Evolutionary conservation across 2,888 invertebrate species (phyloP).

Genomic region (Cryptosula pallasiana): DNA sequence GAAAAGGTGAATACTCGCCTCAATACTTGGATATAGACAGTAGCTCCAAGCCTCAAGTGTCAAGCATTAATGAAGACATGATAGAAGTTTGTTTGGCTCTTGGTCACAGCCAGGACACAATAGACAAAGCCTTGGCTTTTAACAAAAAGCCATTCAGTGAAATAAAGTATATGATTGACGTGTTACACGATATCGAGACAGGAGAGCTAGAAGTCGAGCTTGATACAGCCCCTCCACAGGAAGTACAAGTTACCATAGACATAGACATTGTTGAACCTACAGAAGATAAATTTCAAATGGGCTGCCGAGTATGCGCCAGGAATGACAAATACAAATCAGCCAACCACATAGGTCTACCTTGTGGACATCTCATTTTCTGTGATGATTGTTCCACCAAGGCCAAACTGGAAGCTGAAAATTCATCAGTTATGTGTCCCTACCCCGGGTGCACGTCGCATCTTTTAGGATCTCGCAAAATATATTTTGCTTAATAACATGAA

Average conservation of each 20-base stretch:
- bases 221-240: too few species aligned
- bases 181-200: not conserved
- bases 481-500: not conserved
- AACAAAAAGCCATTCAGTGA: not conserved
- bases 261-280: not conserved
- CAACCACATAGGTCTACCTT: not conserved
- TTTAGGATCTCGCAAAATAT: not conserved
- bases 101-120: not conserved
- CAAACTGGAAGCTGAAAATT: not conserved
- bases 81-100: not conserved
- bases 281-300: not conserved
- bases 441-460: not conserved
- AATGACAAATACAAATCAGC: not conserved
- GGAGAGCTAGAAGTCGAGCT: not conserved
- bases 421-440: not conserved
- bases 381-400: not conserved
- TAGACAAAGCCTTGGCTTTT: not conserved
- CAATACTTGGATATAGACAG: not conserved
- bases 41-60: not conserved
- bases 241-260: not conserved
- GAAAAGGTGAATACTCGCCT: not conserved
- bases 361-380: conserved; percentile 13
- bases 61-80: not conserved
- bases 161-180: not conserved
- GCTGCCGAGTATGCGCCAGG: not conserved